Conservation (phyloP, 2,888 invertebrate genomes). For the Aelia acuminata region DNA sequence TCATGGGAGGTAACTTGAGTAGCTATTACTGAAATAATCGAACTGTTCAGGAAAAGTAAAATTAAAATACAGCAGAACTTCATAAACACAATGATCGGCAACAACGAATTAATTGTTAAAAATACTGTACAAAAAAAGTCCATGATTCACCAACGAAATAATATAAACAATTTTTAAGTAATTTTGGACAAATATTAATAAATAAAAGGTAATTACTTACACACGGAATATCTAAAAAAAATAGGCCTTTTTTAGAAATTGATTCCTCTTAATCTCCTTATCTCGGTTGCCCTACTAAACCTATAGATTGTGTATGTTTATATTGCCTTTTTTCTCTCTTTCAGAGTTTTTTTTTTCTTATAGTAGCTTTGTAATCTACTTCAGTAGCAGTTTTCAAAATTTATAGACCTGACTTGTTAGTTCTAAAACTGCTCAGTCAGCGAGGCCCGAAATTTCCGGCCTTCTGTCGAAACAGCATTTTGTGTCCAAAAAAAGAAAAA, state of each 20-base stretch:
- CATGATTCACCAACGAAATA: no score
- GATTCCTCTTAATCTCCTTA: background rate
- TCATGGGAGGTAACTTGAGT: no score
- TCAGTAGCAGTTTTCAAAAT: constrained; percentile 11
- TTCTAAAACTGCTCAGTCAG: background rate
- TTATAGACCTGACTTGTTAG: constrained; percentile 24
- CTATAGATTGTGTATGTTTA: background rate
- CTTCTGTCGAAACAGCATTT: constrained; percentile 25
- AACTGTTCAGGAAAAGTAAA: no score
- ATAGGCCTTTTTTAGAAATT: background rate
- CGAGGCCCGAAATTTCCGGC: background rate
- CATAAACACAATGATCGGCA: no score
- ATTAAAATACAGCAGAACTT: no score
- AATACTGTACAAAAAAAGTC: no score
- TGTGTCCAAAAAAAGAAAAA: background rate
- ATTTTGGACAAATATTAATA: no score
- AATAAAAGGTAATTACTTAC: no score
- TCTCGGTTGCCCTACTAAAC: background rate
- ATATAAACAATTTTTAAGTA: no score
- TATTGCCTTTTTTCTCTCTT: background rate
- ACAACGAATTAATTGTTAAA: no score
- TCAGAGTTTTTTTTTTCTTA: background rate
- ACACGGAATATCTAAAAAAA: background rate
- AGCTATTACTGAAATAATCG: no score
- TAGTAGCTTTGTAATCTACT: background rate